These are phyloP conservation scores for Coleophora flavipennella DNA, from an alignment of 2,888 invertebrate genomes.

Conservation along the genomic window DNA sequence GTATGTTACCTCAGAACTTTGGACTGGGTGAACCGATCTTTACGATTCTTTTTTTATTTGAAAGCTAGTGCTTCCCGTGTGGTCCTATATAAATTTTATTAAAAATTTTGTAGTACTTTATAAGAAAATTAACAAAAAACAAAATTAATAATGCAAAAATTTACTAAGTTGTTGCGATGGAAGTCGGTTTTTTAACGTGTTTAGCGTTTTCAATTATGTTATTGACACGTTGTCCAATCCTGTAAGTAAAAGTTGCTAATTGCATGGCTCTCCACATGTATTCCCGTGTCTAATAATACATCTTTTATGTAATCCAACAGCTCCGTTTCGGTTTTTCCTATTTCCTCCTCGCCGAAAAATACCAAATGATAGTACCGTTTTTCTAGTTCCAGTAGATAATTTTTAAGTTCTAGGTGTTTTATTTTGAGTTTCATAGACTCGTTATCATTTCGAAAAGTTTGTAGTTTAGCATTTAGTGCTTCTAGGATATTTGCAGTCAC, in stretches of 20 bases:
- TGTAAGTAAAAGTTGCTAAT: constrained; percentile 6
- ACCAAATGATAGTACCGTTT: constrained; percentile 6
- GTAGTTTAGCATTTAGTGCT: constrained; percentile 5
- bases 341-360: constrained; percentile 9
- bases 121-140: no score
- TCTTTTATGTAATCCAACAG: constrained; percentile 8
- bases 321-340: constrained; percentile 9
- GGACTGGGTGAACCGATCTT: no score
- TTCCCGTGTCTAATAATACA: constrained; percentile 4
- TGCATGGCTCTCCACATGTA: constrained; percentile 5
- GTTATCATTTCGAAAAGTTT: constrained; percentile 7
- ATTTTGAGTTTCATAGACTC: constrained; percentile 2
- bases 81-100: no score
- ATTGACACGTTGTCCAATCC: constrained; percentile 7
- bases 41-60: no score
- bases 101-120: no score
- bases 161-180: no score
- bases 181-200: no score
- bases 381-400: constrained; percentile 2
- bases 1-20: no score
- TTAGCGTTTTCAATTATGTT: no score
- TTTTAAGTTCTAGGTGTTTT: constrained; percentile 5
- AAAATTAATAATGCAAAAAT: no score
- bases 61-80: no score
- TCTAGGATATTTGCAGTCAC: constrained; percentile 4